Evolutionary conservation across 2,888 invertebrate species (phyloP), one percentile per base, ranked within the genome.

Genomic region (Epicampocera succincta): DNA sequence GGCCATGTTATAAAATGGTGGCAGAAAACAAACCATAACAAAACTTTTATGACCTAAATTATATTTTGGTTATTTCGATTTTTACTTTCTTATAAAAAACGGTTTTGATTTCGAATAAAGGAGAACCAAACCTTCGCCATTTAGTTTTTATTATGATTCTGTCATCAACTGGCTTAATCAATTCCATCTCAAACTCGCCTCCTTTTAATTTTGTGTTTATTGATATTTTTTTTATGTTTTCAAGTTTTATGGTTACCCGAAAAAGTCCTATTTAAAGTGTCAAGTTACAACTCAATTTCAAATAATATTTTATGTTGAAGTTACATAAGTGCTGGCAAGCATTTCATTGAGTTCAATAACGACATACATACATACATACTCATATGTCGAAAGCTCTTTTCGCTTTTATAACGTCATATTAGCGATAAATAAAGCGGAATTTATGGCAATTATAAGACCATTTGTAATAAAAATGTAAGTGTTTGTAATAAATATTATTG

Each of bases 271-370:
- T 44, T 21, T 42, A 60, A 60, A 60, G 60, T 60, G 60, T 15
- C 60, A 60, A 60, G n/a, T 60, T 21, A 60, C 44, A 25, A 42
- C 42, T 60, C 25, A 42, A 60, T 44, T 60, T 44, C 42, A n/a
- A 60, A 44, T 60, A 40, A 60, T 44, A 60, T 44, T 15, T 44
- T 58, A 58, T 58, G 33, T 8, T 33, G 8, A 33, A 33, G 8
- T 33, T 33, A n/a, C n/a, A n/a, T n/a, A 33, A 33, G 33, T 8
- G 33, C 33, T 33, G 33, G 6, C 8, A 33, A 9, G 3, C 3
- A 4, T 21, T 58, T 42, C n/a, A 40, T 58, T 19, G 40, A 19
- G 13, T 21, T 58, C 40, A 19, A 19, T 40, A 38, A 19, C 19
- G 6, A 8, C 19, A 3, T n/a, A n/a, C n/a, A n/a, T n/a, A n/a